Evolutionary conservation across 2,888 invertebrate species (phyloP), one percentile per base, ranked within the genome.

Genomic region (Rhingia rostrata): DNA sequence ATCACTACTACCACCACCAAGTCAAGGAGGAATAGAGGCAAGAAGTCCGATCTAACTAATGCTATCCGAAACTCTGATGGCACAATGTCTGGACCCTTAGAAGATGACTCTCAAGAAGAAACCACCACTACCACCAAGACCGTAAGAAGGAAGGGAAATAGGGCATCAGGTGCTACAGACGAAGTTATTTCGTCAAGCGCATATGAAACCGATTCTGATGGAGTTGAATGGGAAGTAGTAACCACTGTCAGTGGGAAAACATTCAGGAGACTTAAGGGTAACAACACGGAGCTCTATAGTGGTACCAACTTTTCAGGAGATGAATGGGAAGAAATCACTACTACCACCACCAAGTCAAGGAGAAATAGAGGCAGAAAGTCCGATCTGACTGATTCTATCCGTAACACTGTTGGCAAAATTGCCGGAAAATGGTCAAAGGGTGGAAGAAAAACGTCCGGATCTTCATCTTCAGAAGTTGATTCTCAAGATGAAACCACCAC

Each of bases 321-420:
- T 32, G 64, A 64, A 32, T 64, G 64, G 64, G 64, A 64, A 30
- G 64, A 64, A 32, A 49, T 64, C 2, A 51, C 22, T 22, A 22
- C 51, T 9, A 22, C 22, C 22, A 22, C 22, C 22, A 22, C 22
- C 22, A 1, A 22, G 22, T 22, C 22, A 22, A 22, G 22, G 22
- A 22, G 22, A 2, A 22, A 22, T 22, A 22, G 22, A 22, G 22
- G 22, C 22, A 22, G 2, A 2, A 22, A 22, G 22, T 22, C 22
- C 22, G 22, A 22, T 22, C 22, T 2, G 1, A 22, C 22, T 22
- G 22, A 22, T 2, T 1, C 22, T 22, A 22, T 22, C 2, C 22
- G 22, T 2, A 22, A 22, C 22, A 2, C 22, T 22, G 22, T 22
- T 22, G 22, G 22, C 22, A 22, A 1, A 22, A 22, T 22, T 1